Percentiles rank a stretch among this genome's conserved stretches.
These are phyloP conservation scores for Elgonia sp. DNA, from an alignment of 2,888 invertebrate species.

Conservation along the genomic window DNA sequence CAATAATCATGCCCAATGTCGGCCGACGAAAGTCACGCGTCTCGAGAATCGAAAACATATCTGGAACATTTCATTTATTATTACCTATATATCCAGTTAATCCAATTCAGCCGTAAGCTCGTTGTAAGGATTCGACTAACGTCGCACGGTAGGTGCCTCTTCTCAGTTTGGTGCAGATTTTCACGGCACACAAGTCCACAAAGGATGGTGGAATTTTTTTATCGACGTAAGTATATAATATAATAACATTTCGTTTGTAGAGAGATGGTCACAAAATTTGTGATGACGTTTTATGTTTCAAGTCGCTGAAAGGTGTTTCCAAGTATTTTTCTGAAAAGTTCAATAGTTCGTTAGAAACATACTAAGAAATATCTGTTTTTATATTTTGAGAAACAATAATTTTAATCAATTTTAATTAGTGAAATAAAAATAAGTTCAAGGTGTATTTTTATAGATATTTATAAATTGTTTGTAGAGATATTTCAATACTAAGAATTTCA, in stretches of 20 bases:
- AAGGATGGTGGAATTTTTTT: slow-evolving; percentile 75
- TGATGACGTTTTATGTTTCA: too few species aligned
- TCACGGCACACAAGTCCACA: slow-evolving; percentile 59
- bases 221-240: slow-evolving; percentile 77
- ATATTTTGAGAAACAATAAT: too few species aligned
- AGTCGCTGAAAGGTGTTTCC: too few species aligned
- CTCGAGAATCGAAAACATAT: slow-evolving; percentile 65
- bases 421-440: too few species aligned
- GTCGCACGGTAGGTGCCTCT: slow-evolving; percentile 76
- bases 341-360: too few species aligned
- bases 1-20: slow-evolving; percentile 29
- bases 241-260: background rate
- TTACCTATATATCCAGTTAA: slow-evolving; percentile 79
- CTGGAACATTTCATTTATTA: slow-evolving; percentile 78
- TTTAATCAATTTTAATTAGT: too few species aligned
- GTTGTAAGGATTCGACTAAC: slow-evolving; percentile 83
- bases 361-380: too few species aligned
- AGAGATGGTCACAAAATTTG: too few species aligned
- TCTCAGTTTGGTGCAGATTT: slow-evolving; percentile 77
- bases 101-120: slow-evolving; percentile 81
- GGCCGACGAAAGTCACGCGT: slow-evolving; percentile 41
- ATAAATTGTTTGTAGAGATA: too few species aligned
- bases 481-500: too few species aligned
- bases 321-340: too few species aligned
- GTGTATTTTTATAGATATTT: too few species aligned